Conservation (phyloP, 2,113 vertebrate species). For the Centropus bengalensis region DNA sequence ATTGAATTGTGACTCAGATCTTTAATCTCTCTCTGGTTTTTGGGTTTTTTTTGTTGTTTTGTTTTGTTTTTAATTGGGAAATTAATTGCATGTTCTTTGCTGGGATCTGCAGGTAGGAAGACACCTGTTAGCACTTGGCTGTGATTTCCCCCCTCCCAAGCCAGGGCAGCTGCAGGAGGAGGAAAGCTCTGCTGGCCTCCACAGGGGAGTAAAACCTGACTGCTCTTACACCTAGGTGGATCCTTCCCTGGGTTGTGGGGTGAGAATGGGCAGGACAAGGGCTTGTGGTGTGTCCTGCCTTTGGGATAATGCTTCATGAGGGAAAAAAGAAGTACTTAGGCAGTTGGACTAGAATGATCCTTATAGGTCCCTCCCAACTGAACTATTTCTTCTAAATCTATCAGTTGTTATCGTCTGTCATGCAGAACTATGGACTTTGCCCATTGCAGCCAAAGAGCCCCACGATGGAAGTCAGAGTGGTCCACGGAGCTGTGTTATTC, state of each 20-base stretch:
- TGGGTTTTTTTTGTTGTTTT: too few species aligned
- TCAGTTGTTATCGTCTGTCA: fast-evolving
- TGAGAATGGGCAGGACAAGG: background rate
- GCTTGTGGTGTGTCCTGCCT: background rate
- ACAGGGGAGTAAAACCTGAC: background rate
- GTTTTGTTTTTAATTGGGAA: background rate
- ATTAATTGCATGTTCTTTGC: background rate
- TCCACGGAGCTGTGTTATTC: background rate
- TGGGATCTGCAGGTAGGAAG: background rate
- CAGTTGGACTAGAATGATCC: background rate
- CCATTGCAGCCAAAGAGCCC: fast-evolving
- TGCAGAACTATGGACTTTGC: background rate
- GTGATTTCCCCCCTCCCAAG: background rate
- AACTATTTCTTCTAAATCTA: background rate
- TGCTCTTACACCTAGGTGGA: background rate
- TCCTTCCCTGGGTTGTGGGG: background rate
- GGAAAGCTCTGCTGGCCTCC: background rate
- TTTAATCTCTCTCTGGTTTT: background rate
- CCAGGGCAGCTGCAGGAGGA: background rate
- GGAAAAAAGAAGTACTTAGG: background rate
- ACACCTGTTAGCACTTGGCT: fast-evolving
- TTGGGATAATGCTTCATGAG: background rate
- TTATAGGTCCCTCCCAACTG: background rate
- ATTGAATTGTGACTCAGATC: background rate
- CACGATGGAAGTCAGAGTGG: fast-evolving